Percentiles rank a stretch among this genome's conserved stretches.
Conservation (phyloP, 2,888 invertebrate species). For the Lycophotia porphyrea region DNA sequence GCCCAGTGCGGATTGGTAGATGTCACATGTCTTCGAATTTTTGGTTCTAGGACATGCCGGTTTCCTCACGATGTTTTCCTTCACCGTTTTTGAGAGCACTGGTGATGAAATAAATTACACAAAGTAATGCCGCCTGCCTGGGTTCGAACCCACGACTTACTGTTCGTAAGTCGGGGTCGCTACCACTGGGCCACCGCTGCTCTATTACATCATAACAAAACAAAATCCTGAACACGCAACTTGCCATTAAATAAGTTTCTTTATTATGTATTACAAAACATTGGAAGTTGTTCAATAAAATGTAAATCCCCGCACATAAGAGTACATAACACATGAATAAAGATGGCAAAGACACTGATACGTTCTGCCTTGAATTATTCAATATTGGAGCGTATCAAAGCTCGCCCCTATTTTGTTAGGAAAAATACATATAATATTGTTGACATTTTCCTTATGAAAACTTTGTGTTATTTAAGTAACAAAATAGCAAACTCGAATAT, state of each 20-base stretch:
- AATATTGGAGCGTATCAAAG: slow-evolving; percentile 64
- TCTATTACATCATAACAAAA: background rate
- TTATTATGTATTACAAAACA: slow-evolving; percentile 5
- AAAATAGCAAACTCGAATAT: background rate
- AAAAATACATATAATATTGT: slow-evolving; percentile 41
- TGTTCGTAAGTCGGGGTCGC: no score
- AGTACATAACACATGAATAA: slow-evolving; percentile 69
- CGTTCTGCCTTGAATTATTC: slow-evolving; percentile 71
- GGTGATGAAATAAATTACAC: no score
- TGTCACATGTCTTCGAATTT: no score
- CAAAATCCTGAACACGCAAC: background rate
- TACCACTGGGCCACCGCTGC: no score
- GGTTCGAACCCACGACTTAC: no score
- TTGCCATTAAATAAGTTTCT: background rate
- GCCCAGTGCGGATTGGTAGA: no score
- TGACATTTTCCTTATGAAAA: slow-evolving; percentile 42
- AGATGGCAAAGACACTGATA: slow-evolving; percentile 64
- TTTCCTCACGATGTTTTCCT: no score
- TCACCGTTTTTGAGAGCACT: no score
- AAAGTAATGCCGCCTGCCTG: no score
- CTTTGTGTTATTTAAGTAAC: slow-evolving; percentile 15
- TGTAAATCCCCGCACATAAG: slow-evolving; percentile 68
- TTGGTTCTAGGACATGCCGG: no score
- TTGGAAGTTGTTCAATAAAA: slow-evolving; percentile 57
- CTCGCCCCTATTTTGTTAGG: slow-evolving; percentile 49